A percentile compares a stretch with the other conserved stretches of the same genome.
Conservation (phyloP, 1,140 invertebrate genomes). For the Tetragonula clypearis region DNA sequence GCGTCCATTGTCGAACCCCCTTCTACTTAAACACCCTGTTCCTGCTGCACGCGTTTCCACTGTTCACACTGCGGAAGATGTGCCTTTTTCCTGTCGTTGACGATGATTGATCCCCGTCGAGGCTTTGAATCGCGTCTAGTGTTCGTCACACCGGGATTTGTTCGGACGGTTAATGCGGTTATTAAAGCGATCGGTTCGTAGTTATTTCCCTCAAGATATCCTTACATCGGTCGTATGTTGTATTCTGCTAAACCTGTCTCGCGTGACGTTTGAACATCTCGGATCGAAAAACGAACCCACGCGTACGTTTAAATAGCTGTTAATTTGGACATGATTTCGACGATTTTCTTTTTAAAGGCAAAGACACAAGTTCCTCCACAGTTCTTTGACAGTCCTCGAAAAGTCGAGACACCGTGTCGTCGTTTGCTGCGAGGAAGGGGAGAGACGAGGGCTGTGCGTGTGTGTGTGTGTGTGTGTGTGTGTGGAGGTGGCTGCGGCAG, state of each 20-base stretch:
- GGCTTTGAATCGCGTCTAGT: not conserved
- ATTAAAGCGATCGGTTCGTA: not conserved
- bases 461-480: no score
- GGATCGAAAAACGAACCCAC: not conserved
- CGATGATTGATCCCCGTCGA: slow-evolving; percentile 5
- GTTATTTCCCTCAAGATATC: not conserved
- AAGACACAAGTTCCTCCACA: not conserved
- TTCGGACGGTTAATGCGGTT: not conserved
- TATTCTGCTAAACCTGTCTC: not conserved
- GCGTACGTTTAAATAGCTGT: not conserved
- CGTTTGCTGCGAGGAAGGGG: not conserved
- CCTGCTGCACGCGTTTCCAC: slow-evolving; percentile 19
- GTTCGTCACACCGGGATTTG: not conserved
- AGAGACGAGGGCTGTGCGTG: no score
- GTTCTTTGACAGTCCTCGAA: not conserved
- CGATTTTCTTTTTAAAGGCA: not conserved
- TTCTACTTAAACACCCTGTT: slow-evolving; percentile 48
- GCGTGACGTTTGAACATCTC: not conserved
- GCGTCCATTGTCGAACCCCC: slow-evolving; percentile 57
- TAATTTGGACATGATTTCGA: not conserved
- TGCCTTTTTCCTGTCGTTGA: not conserved
- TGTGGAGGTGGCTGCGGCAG: not conserved
- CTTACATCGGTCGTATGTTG: not conserved
- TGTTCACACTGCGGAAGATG: not conserved
- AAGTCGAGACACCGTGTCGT: not conserved